Evolutionary conservation across 1,140 invertebrate species (phyloP).

Genomic region (Procambarus virginalis): DNA sequence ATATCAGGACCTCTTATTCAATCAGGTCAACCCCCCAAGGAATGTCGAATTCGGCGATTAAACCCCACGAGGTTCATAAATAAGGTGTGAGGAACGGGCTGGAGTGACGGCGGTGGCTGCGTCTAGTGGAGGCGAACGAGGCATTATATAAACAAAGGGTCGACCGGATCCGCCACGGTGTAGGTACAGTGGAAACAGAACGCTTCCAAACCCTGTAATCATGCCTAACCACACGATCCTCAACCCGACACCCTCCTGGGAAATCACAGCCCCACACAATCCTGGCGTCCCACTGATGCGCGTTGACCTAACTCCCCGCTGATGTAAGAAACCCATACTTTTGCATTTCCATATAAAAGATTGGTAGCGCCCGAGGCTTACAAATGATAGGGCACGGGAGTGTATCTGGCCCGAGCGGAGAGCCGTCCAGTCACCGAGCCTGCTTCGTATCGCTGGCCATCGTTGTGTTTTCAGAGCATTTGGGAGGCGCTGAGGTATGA

Average conservation of each 20-base stretch:
- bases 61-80: neutral
- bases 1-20: neutral
- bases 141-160: neutral
- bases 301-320: neutral
- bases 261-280: neutral
- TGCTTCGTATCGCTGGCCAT: neutral
- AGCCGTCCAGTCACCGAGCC: neutral
- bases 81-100: neutral
- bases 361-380: neutral
- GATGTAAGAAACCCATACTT: neutral
- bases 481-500: neutral
- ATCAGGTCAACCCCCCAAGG: neutral
- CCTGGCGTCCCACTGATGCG: neutral
- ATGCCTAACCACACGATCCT: neutral
- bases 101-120: neutral
- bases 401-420: neutral
- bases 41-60: conserved; percentile 3
- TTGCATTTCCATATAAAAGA: neutral
- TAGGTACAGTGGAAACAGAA: conserved; percentile 2
- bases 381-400: neutral
- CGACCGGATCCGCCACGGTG: neutral
- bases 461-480: conserved; percentile 9
- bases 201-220: neutral
- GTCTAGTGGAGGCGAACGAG: neutral
- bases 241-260: neutral